phyloP scores from a whole-genome alignment of 2,113 vertebrate genomes.

The Patagioenas fasciata region DNA sequence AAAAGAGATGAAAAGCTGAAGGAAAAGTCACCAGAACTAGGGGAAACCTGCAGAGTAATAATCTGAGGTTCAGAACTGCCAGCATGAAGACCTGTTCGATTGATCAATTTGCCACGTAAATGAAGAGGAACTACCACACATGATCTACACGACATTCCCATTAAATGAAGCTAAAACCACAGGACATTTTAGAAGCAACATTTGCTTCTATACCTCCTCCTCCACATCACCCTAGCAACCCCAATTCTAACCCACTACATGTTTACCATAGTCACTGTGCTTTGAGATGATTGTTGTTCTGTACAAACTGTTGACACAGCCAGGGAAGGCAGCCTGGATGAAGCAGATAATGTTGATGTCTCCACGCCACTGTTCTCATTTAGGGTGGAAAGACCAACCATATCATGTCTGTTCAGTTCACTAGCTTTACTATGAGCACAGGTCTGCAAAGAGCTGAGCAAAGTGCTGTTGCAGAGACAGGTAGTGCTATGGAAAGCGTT shows the following conservation, averaged over 20 bases:
- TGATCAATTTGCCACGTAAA: fast-evolving
- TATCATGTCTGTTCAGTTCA: slow-evolving; percentile 78
- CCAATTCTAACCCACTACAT: background rate
- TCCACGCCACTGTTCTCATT: slow-evolving; percentile 62
- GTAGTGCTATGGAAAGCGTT: slow-evolving; percentile 77
- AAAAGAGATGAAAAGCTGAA: background rate
- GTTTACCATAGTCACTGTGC: slow-evolving; percentile 71
- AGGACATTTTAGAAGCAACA: background rate
- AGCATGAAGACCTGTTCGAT: background rate
- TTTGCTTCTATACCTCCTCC: background rate
- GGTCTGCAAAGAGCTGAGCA: slow-evolving; percentile 71
- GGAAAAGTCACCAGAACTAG: background rate
- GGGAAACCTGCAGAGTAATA: background rate
- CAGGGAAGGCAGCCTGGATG: slow-evolving; percentile 69
- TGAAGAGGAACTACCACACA: background rate
- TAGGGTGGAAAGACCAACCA: slow-evolving; percentile 58
- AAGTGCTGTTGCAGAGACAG: slow-evolving; percentile 81
- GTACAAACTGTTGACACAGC: slow-evolving; percentile 68
- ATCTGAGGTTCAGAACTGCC: background rate
- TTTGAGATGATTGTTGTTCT: slow-evolving; percentile 72
- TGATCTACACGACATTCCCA: background rate
- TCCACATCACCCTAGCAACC: background rate
- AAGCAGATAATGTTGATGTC: slow-evolving; percentile 44
- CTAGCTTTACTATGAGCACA: slow-evolving; percentile 53
- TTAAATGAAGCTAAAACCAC: background rate